Conservation (phyloP, 2,113 vertebrate genomes). For the Aegithalos caudatus region DNA sequence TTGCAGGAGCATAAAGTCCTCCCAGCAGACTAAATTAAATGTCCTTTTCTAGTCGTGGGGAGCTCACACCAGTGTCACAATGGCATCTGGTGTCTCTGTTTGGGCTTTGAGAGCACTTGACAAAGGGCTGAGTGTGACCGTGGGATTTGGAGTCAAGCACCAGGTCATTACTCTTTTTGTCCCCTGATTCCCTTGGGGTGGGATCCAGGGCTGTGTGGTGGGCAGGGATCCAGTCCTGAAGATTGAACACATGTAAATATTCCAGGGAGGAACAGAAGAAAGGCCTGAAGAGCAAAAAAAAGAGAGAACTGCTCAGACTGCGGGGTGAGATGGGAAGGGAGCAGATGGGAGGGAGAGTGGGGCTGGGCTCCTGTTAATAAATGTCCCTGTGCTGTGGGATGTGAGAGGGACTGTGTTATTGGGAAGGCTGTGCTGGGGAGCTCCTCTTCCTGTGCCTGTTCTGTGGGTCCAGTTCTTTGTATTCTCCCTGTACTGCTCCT, state of each 20-base stretch:
- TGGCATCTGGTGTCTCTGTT: not conserved
- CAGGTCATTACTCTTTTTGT: not conserved
- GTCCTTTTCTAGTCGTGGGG: not conserved
- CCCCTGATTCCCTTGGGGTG: not conserved
- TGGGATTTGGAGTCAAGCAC: not conserved
- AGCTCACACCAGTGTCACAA: not conserved
- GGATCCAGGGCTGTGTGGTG: not conserved
- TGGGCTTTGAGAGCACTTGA: not conserved
- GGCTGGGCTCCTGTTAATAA: not conserved
- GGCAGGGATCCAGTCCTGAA: not conserved
- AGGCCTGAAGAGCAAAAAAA: not conserved
- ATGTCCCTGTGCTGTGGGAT: not conserved
- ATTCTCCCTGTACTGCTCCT: not conserved
- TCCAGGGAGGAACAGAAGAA: not conserved
- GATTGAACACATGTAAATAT: not conserved
- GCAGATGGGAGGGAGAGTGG: not conserved
- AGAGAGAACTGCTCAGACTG: not conserved
- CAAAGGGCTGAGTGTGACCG: not conserved
- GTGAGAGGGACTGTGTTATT: not conserved
- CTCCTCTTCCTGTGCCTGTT: accelerated
- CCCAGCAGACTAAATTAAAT: not conserved
- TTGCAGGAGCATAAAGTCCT: not conserved
- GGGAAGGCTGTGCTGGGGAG: not conserved
- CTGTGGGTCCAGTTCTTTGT: not conserved
- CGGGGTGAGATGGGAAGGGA: not conserved